Base-by-base conservation (phyloP, 1,140 invertebrate species). In the Orussus abietinus region DNA sequence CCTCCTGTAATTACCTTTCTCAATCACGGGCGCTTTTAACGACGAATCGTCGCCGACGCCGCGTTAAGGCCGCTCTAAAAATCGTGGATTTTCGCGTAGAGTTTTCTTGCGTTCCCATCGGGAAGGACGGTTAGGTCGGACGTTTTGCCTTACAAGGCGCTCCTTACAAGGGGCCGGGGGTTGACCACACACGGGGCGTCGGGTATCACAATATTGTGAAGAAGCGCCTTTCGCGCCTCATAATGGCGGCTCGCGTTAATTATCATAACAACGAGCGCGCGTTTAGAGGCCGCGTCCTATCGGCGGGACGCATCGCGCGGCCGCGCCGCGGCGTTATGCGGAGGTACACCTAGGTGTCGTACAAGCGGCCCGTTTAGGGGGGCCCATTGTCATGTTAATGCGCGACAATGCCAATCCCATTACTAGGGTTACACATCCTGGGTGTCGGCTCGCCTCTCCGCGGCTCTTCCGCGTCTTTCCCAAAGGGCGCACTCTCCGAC, bases 121-220 rank as follows among this genome's bases (percentile, higher is more conserved):
- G n/a, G n/a, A n/a, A n/a, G n/a, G n/a, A n/a, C n/a, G n/a, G n/a
- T n/a, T n/a, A n/a, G n/a, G n/a, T n/a, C n/a, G n/a, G n/a, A n/a
- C n/a, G n/a, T n/a, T n/a, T n/a, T n/a, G n/a, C n/a, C n/a, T n/a
- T n/a, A n/a, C n/a, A n/a, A n/a, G n/a, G n/a, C n/a, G n/a, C n/a
- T n/a, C n/a, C n/a, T n/a, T n/a, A n/a, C n/a, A n/a, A n/a, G n/a
- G n/a, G n/a, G n/a, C 38, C 45, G 45, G 47, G 18, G 47, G 26
- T 19, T 19, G 36, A 33, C 17, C 34, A 31, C 21, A 40, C 47
- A 29, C 37, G 30, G 45, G 44, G 45, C 58, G 57, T 64, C 59
- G 56, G 52, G 55, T 61, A 64, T 66, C 61, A 66, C 61, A 66
- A 66, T 66, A 66, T 66, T 66, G 55, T 66, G 61, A 60, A 55